Evolutionary conservation across 2,888 invertebrate species (phyloP).

Genomic region (Bombylius major): DNA sequence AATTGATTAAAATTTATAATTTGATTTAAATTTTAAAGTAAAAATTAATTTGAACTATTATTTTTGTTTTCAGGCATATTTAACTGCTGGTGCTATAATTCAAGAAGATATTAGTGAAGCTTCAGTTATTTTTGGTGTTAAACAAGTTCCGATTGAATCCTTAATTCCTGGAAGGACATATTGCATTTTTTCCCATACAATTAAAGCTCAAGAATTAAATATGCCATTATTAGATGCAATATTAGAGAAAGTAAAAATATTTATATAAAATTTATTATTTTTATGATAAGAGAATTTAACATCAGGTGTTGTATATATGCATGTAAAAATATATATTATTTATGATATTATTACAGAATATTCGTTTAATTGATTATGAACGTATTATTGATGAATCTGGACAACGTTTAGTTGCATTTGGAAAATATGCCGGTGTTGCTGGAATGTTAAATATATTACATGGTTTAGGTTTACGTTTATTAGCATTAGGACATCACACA

Average conservation of each 20-base stretch:
- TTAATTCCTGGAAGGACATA: slow-evolving; percentile 94
- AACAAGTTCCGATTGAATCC: slow-evolving; percentile 69
- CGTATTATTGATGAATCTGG: slow-evolving; percentile 83
- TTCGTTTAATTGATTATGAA: slow-evolving; percentile 94
- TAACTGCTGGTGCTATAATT: slow-evolving; percentile 82
- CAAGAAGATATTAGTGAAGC: slow-evolving; percentile 96
- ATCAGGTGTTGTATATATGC: no score
- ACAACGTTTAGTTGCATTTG: slow-evolving; percentile 91
- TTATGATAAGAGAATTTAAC: no score
- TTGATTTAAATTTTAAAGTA: no score
- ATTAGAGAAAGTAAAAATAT: slow-evolving; percentile 54
- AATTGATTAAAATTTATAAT: no score
- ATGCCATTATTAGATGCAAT: slow-evolving; percentile 95
- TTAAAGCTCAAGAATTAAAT: slow-evolving; percentile 96
- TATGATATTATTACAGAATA: slow-evolving; percentile 42
- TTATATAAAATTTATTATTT: neutral
- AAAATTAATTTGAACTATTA: no score
- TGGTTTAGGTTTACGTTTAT: slow-evolving; percentile 76
- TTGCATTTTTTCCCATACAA: slow-evolving; percentile 98
- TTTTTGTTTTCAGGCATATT: slow-evolving; percentile 54
- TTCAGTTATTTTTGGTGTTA: slow-evolving; percentile 93
- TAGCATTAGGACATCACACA: slow-evolving; percentile 96
- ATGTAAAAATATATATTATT: neutral
- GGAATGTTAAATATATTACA: slow-evolving; percentile 98
- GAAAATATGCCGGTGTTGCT: slow-evolving; percentile 96